phyloP scores from a whole-genome alignment of 2,888 invertebrate genomes.

The Sceliomorpha sp. region DNA sequence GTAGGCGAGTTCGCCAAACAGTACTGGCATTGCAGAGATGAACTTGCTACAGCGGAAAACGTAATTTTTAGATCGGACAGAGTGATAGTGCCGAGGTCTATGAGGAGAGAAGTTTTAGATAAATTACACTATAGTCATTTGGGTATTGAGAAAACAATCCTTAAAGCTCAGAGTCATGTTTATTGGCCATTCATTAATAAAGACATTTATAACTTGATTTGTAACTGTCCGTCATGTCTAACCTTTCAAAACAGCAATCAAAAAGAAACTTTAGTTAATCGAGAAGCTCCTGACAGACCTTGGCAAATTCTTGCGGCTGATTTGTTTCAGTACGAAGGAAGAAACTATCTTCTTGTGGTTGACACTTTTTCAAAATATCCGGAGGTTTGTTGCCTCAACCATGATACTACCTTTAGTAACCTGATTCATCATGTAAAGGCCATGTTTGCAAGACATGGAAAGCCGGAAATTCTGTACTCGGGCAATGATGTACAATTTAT shows the following conservation, averaged over 20 bases:
- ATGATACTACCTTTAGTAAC: conserved; percentile 36
- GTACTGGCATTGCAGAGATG: conserved; percentile 15
- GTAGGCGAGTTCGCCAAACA: too few relatives aligned
- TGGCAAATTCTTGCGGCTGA: conserved; percentile 36
- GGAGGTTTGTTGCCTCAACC: conserved; percentile 48
- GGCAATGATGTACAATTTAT: conserved; percentile 57
- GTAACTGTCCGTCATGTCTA: conserved; percentile 45
- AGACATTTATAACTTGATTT: conserved; percentile 48
- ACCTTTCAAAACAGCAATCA: conserved; percentile 19
- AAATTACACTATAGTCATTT: conserved; percentile 60
- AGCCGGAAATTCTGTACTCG: conserved; percentile 48
- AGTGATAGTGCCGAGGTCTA: conserved; percentile 50
- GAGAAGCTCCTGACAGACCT: conserved; percentile 26
- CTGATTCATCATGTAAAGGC: conserved; percentile 54
- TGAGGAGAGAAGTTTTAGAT: conserved; percentile 55
- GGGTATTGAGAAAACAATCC: conserved; percentile 57
- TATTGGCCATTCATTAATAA: conserved; percentile 60
- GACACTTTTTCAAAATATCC: conserved; percentile 60
- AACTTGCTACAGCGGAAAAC: conserved; percentile 7
- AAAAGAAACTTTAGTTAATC: conserved; percentile 25
- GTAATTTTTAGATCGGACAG: conserved; percentile 27
- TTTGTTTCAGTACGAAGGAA: conserved; percentile 34
- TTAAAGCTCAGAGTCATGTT: conserved; percentile 47
- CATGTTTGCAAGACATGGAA: conserved; percentile 53
- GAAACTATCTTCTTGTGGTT: conserved; percentile 56